Base-by-base conservation (phyloP, 2,888 invertebrate genomes). In the Labia minor region DNA sequence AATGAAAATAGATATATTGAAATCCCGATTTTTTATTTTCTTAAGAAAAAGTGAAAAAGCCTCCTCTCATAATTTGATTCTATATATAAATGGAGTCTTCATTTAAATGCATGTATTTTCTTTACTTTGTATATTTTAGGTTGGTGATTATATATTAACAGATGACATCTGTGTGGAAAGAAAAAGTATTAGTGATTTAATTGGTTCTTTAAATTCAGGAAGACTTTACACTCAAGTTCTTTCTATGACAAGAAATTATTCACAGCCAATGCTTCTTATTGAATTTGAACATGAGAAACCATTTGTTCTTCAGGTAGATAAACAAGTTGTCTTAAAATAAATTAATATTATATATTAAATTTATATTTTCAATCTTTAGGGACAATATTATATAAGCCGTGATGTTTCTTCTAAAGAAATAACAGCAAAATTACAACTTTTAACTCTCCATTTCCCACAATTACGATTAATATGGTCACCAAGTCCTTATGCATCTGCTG, bases 91-190 rank as follows among this genome's bases (percentile, higher is more conserved):
- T n/a, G n/a, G n/a, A n/a, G n/a, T n/a, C n/a, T n/a, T n/a, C n/a
- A n/a, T n/a, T n/a, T n/a, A n/a, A n/a, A n/a, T n/a, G n/a, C n/a
- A n/a, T n/a, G n/a, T n/a, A n/a, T n/a, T n/a, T n/a, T n/a, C n/a
- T n/a, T n/a, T 21, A 10, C 19, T 37, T n/a, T 19, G 21, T n/a
- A 19, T 21, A 1, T 71, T 71, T 18, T 73, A 92, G 90, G 88
- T 99, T 68, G 99, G 98, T 0, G 99, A 99, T 79, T 99, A 99
- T 76, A 94, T 99, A 74, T 81, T 99, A 16, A 94, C 97, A 0
- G 94, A 96, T 0, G 94, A 96, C 19, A 91, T 97, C 71, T 97
- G 98, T 75, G 90, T 99, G 18, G 99, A 99, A 79, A 83, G 99
- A 65, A 99, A 99, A 79, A 95, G 95, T 64, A 84, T 98, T 70